Percentiles rank a stretch among this genome's conserved stretches.
Evolutionary conservation across 92 coral and sea anemone species (phyloP).

Genomic region (Epizoanthus rinbou): DNA sequence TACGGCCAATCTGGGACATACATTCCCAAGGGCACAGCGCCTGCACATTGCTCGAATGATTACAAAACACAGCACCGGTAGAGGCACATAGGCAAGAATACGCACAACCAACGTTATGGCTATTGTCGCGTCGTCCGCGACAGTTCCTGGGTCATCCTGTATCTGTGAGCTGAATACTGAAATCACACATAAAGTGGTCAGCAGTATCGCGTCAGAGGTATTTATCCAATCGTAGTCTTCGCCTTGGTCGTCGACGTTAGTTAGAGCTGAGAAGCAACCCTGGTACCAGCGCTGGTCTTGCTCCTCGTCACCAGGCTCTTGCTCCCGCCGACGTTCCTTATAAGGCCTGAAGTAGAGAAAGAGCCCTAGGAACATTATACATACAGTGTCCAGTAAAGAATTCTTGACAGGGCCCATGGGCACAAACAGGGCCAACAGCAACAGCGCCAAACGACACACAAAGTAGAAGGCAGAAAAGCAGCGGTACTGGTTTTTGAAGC

Average conservation of each 20-base stretch:
- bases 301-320: constrained; percentile 22
- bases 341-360: constrained; percentile 52
- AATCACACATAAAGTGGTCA: constrained; percentile 71
- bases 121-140: constrained; percentile 25
- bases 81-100: constrained; percentile 69
- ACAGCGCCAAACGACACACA: constrained; percentile 37
- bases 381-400: constrained; percentile 1
- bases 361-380: neutral
- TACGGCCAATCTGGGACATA: neutral
- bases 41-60: constrained; percentile 12
- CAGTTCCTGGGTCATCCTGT: neutral
- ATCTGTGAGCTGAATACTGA: constrained; percentile 56
- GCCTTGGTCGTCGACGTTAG: neutral
- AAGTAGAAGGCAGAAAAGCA: constrained; percentile 60
- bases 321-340: neutral
- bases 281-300: neutral
- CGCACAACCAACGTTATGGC: constrained; percentile 30
- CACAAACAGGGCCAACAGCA: neutral
- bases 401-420: neutral
- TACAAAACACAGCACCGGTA: constrained; percentile 45
- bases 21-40: neutral
- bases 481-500: constrained; percentile 53
- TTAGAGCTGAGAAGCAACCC: neutral
- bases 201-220: constrained; percentile 72
- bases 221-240: constrained; percentile 73